Conservation (phyloP, 2,888 invertebrate species). For the Hoplodrina blanda region DNA sequence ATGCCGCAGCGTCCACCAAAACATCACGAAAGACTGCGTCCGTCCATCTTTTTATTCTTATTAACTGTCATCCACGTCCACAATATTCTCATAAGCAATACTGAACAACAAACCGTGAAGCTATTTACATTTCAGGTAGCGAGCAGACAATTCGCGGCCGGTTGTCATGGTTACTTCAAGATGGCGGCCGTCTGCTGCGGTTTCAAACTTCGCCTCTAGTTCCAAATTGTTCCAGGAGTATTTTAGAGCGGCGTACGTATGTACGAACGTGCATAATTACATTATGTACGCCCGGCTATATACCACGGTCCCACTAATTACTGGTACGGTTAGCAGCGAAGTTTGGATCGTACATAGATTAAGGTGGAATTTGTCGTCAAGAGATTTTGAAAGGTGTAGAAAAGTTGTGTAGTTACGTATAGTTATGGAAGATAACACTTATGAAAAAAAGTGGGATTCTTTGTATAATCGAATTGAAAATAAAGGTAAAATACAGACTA, state of each 20-base stretch:
- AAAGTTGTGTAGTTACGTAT: background rate
- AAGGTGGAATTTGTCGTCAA: slow-evolving; percentile 10
- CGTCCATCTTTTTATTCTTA: slow-evolving; percentile 25
- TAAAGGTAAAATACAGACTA: no score
- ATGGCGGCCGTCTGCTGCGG: slow-evolving; percentile 89
- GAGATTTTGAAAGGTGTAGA: slow-evolving; percentile 4
- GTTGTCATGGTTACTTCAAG: slow-evolving; percentile 87
- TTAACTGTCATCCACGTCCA: slow-evolving; percentile 28
- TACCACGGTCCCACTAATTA: slow-evolving; percentile 87
- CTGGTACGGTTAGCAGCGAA: slow-evolving; percentile 77
- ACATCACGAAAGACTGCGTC: background rate
- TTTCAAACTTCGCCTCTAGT: slow-evolving; percentile 88
- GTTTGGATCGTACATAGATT: slow-evolving; percentile 19
- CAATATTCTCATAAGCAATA: slow-evolving; percentile 48
- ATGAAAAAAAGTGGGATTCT: no score
- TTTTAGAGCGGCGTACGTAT: slow-evolving; percentile 85
- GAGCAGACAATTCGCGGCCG: slow-evolving; percentile 85
- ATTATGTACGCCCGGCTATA: slow-evolving; percentile 86
- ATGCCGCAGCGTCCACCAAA: background rate
- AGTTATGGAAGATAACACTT: no score
- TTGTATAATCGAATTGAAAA: no score
- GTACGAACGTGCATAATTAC: slow-evolving; percentile 88
- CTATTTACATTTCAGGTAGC: slow-evolving; percentile 87
- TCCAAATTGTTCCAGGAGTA: slow-evolving; percentile 88
- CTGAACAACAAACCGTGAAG: slow-evolving; percentile 79